Conservation (phyloP, 2,797 vertebrate species). For the Tokudaia muenninki region DNA sequence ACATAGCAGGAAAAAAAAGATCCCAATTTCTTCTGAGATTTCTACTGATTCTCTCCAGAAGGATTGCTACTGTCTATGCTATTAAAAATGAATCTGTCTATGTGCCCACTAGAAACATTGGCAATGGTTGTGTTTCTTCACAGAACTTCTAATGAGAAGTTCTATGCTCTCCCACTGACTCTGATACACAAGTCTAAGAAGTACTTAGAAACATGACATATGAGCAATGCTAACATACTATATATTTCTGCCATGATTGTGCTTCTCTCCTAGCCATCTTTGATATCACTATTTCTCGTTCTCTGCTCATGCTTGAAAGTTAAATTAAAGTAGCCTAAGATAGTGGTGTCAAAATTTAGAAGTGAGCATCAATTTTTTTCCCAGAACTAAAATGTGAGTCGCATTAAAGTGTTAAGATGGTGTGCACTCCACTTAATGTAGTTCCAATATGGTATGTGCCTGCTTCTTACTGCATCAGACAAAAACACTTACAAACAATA, state of each 20-base stretch:
- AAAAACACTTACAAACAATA: constrained; percentile 86
- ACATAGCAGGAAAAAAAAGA: neutral
- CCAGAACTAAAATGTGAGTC: constrained; percentile 22
- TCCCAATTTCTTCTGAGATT: neutral
- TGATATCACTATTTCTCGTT: neutral
- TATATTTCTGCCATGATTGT: neutral
- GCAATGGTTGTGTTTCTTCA: neutral
- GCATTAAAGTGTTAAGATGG: constrained; percentile 67
- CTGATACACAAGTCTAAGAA: neutral
- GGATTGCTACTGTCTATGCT: neutral
- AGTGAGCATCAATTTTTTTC: constrained; percentile 44
- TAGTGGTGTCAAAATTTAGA: constrained; percentile 45
- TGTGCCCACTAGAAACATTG: neutral
- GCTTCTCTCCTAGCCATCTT: neutral
- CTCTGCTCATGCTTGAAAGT: neutral
- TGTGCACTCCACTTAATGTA: constrained; percentile 66
- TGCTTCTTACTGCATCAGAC: constrained; percentile 81
- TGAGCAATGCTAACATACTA: neutral
- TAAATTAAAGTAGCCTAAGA: constrained; percentile 28
- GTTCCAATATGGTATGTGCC: constrained; percentile 75
- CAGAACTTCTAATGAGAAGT: neutral
- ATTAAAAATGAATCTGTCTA: neutral
- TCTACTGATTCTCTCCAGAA: neutral
- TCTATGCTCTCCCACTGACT: neutral
- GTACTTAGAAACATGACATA: neutral